Evolutionary conservation across 2,888 invertebrate species (phyloP), one percentile per base, ranked within the genome.

Genomic region (Anorthoa munda): DNA sequence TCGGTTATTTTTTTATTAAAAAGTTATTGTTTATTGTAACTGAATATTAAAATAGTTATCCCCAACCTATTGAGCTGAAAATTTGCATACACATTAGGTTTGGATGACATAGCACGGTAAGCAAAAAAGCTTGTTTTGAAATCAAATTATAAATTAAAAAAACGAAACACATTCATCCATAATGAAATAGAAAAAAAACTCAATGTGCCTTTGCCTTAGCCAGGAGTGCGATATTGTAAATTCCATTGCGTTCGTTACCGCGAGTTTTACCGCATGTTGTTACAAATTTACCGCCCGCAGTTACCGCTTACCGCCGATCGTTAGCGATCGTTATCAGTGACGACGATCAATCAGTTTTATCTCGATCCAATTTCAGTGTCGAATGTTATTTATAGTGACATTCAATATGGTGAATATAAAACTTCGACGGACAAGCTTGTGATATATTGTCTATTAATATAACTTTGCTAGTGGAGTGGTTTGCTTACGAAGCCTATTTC

Each of bases 321-420:
- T 18, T 26, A 39, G 78, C 26, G 69, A 15, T 79, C 73, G 79
- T 65, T 53, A 77, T 12, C 45, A 50, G 21, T 9, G 65, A 31
- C 31, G 50, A 4, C 60, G 13, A 66, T 79, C 74, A 74, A 77
- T 77, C 80, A 51, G 55, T 13, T 21, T 39, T 23, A 12, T n/a
- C 39, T 39, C 48, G 45, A 17, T 55, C 53, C 45, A 15, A 5
- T 0, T 58, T 26, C 2, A 13, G 13, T n/a, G 51, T 59, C 60
- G 39, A 48, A 39, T n/a, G 61, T 66, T 18, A 73, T 39, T 66
- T 51, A 65, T 26, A 4, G 46, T 26, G 46, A 48, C 72, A 63
- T 45, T 64, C 56, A 26, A 51, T 63, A 39, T 21, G 39, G 26
- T 26, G 56, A 78, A 78, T 56, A 15, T 51, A 31, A 21, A 17